A percentile compares a stretch with the other conserved stretches of the same genome.
Conservation (phyloP, 92 coral and sea anemone species). For the Paragorgia papillata region DNA sequence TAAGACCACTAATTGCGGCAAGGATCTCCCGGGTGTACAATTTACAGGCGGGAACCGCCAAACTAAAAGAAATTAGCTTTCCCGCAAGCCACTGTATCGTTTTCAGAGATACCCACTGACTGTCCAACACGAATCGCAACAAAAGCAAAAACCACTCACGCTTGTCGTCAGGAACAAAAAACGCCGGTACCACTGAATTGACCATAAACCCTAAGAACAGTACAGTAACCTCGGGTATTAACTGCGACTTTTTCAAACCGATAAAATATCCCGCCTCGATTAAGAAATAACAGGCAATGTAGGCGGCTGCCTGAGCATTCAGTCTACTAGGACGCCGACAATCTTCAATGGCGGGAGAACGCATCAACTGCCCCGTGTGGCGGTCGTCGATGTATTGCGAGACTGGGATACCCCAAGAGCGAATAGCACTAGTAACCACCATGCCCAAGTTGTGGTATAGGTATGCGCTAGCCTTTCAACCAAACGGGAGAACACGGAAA, state of each 20-base stretch:
- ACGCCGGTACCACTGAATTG: slow-evolving; percentile 36
- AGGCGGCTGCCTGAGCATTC: slow-evolving; percentile 49
- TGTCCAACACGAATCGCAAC: neutral
- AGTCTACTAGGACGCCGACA: slow-evolving; percentile 1
- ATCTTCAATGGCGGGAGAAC: slow-evolving; percentile 6
- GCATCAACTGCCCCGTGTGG: slow-evolving; percentile 55
- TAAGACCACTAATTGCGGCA: slow-evolving; percentile 30
- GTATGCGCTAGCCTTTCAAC: slow-evolving; percentile 54
- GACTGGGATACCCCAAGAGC: slow-evolving; percentile 43
- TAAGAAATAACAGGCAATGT: slow-evolving; percentile 47
- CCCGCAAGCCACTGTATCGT: slow-evolving; percentile 62
- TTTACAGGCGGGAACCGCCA: slow-evolving; percentile 62
- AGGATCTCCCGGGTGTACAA: slow-evolving; percentile 47
- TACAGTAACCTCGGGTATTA: slow-evolving; percentile 15
- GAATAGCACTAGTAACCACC: slow-evolving; percentile 49
- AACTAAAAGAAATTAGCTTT: slow-evolving; percentile 55
- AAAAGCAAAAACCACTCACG: neutral
- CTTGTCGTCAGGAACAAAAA: slow-evolving; percentile 41
- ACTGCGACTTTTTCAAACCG: slow-evolving; percentile 35
- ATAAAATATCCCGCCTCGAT: slow-evolving; percentile 48
- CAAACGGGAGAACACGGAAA: slow-evolving; percentile 35
- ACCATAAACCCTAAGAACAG: slow-evolving; percentile 51
- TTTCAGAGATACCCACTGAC: slow-evolving; percentile 10
- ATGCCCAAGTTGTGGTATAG: slow-evolving; percentile 46
- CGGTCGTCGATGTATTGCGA: no score